Base-by-base conservation (phyloP, 2,888 invertebrate genomes). In the Oxyscelio sp. region DNA sequence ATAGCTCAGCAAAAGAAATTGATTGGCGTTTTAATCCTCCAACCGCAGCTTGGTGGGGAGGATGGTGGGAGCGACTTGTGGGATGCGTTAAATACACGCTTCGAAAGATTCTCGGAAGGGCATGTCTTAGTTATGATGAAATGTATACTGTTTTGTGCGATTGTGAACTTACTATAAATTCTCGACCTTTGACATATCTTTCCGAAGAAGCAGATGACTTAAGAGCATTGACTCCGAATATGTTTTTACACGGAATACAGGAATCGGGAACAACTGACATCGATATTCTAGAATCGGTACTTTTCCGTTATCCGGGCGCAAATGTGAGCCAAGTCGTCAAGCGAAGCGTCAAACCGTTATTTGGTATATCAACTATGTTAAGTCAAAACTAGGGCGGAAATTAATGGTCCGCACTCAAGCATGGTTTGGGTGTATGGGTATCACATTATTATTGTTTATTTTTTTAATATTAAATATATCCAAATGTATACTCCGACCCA, bases 21-120 rank as follows among this genome's bases (percentile, higher is more conserved):
- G 86, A 83, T 70, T 92, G 89, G 92, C 80, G 83, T 11, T 94
- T 94, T 80, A 94, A 92, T 63, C 92, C 93, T 4, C 93, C 93
- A 4, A 85, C 89, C 0, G 92, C 94, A 3, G 86, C 94, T 1
- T 95, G 94, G 94, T 93, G 93, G 93, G 94, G 94, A 58, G 94
- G 94, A 48, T 93, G 91, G 85, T 95, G 93, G 90, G 94, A 95
- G 86, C 85, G 94, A 17, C 82, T 95, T 4, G 88, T 94, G 11
- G 89, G 92, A 8, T 59, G 92, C 6, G 40, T 94, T 4, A 95
- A 95, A 83, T 73, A 78, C 9, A 65, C 94, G 9, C 71, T 94
- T 15, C 73, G 91, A 13, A 88, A 90, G 65, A 87, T 91, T 6
- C 78, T 94, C 1, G 93, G 94, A 9, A 89, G 88, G 48, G 87